phyloP scores from a whole-genome alignment of 2,888 invertebrate species.

The Drosophila colorata region DNA sequence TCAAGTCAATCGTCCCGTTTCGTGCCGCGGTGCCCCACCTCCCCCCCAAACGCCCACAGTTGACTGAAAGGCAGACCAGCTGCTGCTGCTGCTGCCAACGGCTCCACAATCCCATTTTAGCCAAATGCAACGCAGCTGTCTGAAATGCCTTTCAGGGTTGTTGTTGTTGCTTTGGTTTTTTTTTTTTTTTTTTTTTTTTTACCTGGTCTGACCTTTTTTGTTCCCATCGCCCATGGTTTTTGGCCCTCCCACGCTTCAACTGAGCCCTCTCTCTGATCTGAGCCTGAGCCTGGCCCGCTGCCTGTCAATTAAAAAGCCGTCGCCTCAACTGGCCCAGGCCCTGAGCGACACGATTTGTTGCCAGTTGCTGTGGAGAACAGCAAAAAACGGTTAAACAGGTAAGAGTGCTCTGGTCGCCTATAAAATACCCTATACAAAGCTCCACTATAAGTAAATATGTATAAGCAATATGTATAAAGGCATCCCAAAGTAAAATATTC shows the following conservation, averaged over 20 bases:
- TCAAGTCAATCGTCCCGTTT: constrained; percentile 55
- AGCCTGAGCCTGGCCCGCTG: constrained; percentile 18
- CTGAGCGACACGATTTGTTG: constrained; percentile 68
- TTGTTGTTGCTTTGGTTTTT: constrained; percentile 5
- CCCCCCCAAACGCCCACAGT: neutral
- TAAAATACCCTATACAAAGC: neutral
- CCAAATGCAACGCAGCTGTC: constrained; percentile 66
- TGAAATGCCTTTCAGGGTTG: constrained; percentile 31
- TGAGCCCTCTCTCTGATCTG: constrained; percentile 9
- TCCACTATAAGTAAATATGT: no score
- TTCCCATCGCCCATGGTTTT: constrained; percentile 40
- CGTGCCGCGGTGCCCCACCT: constrained; percentile 5
- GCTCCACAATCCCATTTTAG: constrained; percentile 44
- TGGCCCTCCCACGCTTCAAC: constrained; percentile 52
- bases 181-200: constrained; percentile 5
- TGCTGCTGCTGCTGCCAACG: constrained; percentile 19
- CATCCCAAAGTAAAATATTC: no score
- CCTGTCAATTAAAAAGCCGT: constrained; percentile 73
- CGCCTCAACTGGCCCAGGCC: constrained; percentile 59
- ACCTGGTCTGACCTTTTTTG: constrained; percentile 56
- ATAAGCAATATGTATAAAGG: no score
- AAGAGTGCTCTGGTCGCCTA: neutral
- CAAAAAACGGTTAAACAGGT: constrained; percentile 11
- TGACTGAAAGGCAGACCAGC: constrained; percentile 26
- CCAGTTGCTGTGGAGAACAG: constrained; percentile 49